A percentile compares a stretch with the other conserved stretches of the same genome.
phyloP scores from a whole-genome alignment of 1,140 invertebrate genomes.

The Drosophila insularis region DNA sequence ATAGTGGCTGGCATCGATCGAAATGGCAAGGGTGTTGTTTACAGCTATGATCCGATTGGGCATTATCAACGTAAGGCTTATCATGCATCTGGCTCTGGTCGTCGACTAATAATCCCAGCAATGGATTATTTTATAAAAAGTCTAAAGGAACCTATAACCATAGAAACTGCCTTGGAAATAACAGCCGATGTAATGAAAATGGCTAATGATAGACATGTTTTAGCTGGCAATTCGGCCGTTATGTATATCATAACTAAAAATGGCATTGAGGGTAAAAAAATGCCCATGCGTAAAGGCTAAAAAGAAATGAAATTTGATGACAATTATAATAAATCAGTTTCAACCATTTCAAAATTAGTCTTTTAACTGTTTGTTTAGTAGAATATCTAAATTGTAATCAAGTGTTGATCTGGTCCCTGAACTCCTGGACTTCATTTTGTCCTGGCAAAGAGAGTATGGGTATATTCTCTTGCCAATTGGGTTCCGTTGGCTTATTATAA shows the following conservation, averaged over 20 bases:
- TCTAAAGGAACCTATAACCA: conserved; percentile 93
- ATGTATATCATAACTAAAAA: conserved; percentile 96
- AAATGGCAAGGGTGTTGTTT: conserved; percentile 95
- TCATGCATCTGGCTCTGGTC: conserved; percentile 92
- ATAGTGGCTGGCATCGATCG: conserved; percentile 95
- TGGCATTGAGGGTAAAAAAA: conserved; percentile 89
- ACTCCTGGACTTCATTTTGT: neutral
- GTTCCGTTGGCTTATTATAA: neutral
- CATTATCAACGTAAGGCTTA: conserved; percentile 94
- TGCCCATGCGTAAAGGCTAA: conserved; percentile 91
- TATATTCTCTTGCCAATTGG: conserved; percentile 17
- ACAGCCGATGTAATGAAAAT: conserved; percentile 97
- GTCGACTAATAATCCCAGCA: conserved; percentile 90
- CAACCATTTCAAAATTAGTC: too few species aligned
- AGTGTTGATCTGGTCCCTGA: neutral
- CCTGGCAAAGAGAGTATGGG: conserved; percentile 22
- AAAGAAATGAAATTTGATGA: neutral
- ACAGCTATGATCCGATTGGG: conserved; percentile 98
- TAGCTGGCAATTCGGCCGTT: conserved; percentile 95
- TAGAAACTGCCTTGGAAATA: conserved; percentile 91
- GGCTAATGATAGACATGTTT: conserved; percentile 98
- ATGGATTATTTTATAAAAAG: conserved; percentile 90
- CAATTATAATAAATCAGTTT: too few species aligned
- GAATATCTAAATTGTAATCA: neutral
- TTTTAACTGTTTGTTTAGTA: too few species aligned